Evolutionary conservation across 2,888 invertebrate genomes (phyloP), one percentile per base, ranked within the genome.

Genomic region (Eudemis profundana): DNA sequence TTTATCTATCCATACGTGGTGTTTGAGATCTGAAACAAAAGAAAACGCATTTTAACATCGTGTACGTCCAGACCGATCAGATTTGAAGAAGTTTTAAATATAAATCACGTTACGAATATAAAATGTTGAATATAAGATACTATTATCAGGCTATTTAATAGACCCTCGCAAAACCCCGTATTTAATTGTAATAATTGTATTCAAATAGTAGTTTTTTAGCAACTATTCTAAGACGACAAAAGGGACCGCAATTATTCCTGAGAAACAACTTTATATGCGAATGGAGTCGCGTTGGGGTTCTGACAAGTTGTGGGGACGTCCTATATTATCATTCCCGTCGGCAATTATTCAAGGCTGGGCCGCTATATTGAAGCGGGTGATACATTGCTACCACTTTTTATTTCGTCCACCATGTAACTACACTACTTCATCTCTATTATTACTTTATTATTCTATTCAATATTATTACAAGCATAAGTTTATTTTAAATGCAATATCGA

Each of bases 201-300:
- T 40, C 21, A 17, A 8, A 54, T 29, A 42, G 12, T 38, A 27
- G 44, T 19, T 44, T 10, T 44, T 19, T 15, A 10, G n/a, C 47
- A 27, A 44, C 8, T 33, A 8, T n/a, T 33, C 33, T 33, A 10
- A 33, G 33, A 21, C 10, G 15, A 12, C 17, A 36, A 60, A 53
- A 19, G 46, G n/a, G 53, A 47, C 40, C 59, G 17, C 23, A 29
- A 40, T 46, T 44, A 65, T 29, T 46, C 53, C 38, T 46, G 29
- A 59, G 46, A 53, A 47, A 47, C 53, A 53, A 60, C 65, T 65
- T 53, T 60, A 60, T 59, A 65, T 60, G 60, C 65, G 65, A 60
- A 59, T 47, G 40, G 46, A 60, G 65, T 65, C 65, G 49, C 21
- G 38, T 50, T 23, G 23, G 60, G 53, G 40, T 46, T 46, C 46